A percentile compares a stretch with the other conserved stretches of the same genome.
Evolutionary conservation across 1,140 invertebrate species (phyloP).

Genomic region (Hyphantria cunea): DNA sequence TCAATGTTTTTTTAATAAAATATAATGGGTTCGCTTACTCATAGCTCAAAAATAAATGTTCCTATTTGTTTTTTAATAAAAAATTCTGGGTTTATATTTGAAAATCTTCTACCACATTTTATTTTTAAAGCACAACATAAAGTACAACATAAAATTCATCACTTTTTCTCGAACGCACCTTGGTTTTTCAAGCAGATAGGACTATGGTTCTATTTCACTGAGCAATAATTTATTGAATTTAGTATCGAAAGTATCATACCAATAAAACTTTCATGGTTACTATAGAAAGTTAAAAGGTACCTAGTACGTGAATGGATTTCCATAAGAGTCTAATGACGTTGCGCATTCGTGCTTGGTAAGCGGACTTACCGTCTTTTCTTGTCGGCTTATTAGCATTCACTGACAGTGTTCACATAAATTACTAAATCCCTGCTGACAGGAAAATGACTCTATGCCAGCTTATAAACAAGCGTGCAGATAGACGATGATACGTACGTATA

Average conservation of each 20-base stretch:
- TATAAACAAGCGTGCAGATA: constrained; percentile 49
- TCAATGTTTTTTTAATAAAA: constrained; percentile 4
- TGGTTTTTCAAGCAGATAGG: no score
- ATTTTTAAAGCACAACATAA: no score
- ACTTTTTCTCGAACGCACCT: no score
- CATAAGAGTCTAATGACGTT: constrained; percentile 25
- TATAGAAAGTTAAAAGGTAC: no score
- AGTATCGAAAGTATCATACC: no score
- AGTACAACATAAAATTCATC: no score
- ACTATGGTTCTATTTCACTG: no score
- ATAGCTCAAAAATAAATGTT: constrained; percentile 11
- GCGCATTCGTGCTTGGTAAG: background rate
- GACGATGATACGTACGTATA: constrained; percentile 32
- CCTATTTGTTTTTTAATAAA: constrained; percentile 3
- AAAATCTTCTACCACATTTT: background rate
- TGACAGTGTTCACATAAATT: constrained; percentile 47
- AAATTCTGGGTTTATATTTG: background rate
- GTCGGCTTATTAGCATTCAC: constrained; percentile 48
- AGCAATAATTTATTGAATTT: no score
- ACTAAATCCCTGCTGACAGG: constrained; percentile 46
- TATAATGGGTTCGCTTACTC: constrained; percentile 11
- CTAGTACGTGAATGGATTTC: constrained; percentile 34
- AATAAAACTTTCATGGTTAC: no score
- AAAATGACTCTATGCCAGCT: constrained; percentile 45
- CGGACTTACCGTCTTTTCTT: background rate